Evolutionary conservation across 1,140 invertebrate genomes (phyloP), one percentile per base, ranked within the genome.

Genomic region (Fopius arisanus): DNA sequence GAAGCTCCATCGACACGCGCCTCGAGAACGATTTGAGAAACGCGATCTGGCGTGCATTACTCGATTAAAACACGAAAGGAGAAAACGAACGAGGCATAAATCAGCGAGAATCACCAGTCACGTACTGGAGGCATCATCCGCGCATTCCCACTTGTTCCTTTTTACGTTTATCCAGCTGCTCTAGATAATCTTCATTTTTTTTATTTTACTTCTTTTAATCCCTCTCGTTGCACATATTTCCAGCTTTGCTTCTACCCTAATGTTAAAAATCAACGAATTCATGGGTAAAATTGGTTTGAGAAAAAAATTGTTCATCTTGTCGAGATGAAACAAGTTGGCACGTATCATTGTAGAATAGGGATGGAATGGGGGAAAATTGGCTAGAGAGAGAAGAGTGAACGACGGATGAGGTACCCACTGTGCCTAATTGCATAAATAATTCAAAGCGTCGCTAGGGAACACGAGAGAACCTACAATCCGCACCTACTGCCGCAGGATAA

Each of bases 341-440:
- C 51, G 51, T 70, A 48, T 65, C 29, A 16, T 33, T n/a, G 28
- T 31, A 37, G 31, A 12, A 37, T 23, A 48, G 31, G 14, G 33
- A 21, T 12, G 37, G 43, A 48, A 41, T 68, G 31, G 14, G 33
- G 37, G 12, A 40, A 68, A 48, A 41, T 68, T 68, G 41, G 37
- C 37, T 29, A 6, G 68, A 75, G 28, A 12, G 67, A 43, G 40
- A n/a, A 33, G 12, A 31, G 37, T n/a, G 43, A 19, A 26, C 6
- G 59, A 67, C 54, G 29, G 37, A 67, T 28, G 28, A 67, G 63
- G 59, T 48, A 77, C 54, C 79, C 78, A 80, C 79, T 77, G 80
- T 76, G 75, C 77, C 81, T 83, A 85, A 84, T 84, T 84, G 79
- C 81, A 84, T 84, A 83, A 84, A 84, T 84, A 84, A 84, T 85